phyloP scores from a whole-genome alignment of 2,797 vertebrate species.

The Myotis vivesi region DNA sequence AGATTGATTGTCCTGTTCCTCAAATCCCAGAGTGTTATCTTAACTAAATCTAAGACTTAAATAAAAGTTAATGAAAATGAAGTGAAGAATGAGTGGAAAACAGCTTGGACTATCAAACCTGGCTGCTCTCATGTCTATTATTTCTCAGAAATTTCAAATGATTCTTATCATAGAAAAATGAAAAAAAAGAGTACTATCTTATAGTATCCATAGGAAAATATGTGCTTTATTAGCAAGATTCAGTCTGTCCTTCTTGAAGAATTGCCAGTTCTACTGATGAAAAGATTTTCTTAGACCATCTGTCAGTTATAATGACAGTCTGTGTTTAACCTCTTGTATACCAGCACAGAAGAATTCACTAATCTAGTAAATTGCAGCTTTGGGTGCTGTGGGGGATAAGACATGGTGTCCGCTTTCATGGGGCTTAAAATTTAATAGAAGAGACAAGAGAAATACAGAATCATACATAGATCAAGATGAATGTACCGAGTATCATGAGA shows the following conservation, averaged over 20 bases:
- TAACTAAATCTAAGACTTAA: conserved; percentile 38
- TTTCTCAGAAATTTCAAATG: conserved; percentile 56
- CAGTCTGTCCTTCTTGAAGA: conserved; percentile 55
- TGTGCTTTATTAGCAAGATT: conserved; percentile 55
- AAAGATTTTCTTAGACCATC: conserved; percentile 55
- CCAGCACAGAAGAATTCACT: background rate
- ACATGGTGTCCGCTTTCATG: background rate
- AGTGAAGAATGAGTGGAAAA: background rate
- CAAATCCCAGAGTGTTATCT: background rate
- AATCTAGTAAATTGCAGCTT: background rate
- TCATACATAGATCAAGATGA: background rate
- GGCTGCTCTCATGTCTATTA: background rate
- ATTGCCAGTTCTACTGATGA: conserved; percentile 50
- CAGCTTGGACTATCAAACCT: background rate
- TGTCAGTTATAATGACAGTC: conserved; percentile 32
- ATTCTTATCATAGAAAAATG: conserved; percentile 35
- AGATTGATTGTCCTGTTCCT: background rate
- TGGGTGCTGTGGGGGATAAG: background rate
- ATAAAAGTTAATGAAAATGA: conserved; percentile 40
- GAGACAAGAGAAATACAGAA: background rate
- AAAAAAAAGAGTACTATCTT: conserved; percentile 38
- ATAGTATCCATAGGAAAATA: conserved; percentile 59
- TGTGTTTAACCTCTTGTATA: conserved; percentile 42
- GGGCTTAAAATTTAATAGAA: conserved; percentile 25
- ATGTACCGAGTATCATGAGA: background rate